phyloP scores from a whole-genome alignment of 2,113 vertebrate species.

The Ardeotis arabs region DNA sequence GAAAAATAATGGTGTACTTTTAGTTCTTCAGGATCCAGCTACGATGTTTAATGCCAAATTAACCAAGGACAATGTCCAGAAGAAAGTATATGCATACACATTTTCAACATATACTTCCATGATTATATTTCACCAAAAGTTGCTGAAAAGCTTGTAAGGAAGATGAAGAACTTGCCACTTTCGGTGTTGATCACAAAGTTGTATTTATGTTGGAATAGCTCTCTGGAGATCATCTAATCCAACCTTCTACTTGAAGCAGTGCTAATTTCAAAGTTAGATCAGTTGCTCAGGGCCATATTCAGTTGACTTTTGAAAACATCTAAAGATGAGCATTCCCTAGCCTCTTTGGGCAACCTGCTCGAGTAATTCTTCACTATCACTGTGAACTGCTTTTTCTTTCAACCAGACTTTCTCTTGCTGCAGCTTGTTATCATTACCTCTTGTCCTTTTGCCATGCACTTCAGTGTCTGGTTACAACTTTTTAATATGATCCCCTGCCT shows the following conservation, averaged over 20 bases:
- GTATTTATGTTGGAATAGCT: neutral
- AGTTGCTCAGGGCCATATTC: neutral
- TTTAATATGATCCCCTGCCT: neutral
- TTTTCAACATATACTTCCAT: neutral
- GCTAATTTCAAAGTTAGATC: neutral
- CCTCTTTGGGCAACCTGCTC: neutral
- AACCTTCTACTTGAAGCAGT: neutral
- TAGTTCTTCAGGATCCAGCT: neutral
- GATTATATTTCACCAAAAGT: neutral
- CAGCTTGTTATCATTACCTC: neutral
- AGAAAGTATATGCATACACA: neutral
- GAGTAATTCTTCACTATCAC: neutral
- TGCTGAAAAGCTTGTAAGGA: neutral
- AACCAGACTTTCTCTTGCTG: neutral
- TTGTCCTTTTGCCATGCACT: neutral
- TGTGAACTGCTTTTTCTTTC: neutral
- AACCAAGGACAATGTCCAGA: neutral
- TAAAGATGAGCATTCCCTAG: neutral
- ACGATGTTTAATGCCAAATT: neutral
- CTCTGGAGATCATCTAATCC: neutral
- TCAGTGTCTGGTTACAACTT: neutral
- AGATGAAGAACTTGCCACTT: neutral
- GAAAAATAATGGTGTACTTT: neutral
- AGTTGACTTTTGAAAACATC: neutral
- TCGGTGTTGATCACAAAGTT: neutral